phyloP scores from a whole-genome alignment of 2,797 vertebrate species.

The Taeniopygia guttata region DNA sequence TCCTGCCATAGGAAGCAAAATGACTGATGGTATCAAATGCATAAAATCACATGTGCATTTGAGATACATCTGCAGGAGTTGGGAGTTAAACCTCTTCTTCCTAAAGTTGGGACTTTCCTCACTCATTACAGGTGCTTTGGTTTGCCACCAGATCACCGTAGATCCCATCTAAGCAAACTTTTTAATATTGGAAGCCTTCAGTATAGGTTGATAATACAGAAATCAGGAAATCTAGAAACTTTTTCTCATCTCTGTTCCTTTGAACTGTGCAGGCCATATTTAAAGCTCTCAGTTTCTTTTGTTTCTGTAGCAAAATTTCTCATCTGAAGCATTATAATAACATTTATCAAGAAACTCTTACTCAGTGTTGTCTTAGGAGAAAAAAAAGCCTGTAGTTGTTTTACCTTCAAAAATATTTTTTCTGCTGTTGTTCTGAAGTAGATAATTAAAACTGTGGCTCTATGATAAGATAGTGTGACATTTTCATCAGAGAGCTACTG shows the following conservation, averaged over 20 bases:
- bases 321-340: not conserved
- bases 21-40: not conserved
- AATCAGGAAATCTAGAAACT: not conserved
- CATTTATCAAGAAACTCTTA: not conserved
- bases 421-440: not conserved
- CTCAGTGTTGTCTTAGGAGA: not conserved
- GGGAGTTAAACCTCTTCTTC: not conserved
- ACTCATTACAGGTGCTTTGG: rapidly evolving
- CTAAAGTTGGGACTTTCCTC: not conserved
- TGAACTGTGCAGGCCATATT: not conserved
- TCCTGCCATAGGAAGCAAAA: not conserved
- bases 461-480: not conserved
- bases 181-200: not conserved
- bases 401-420: not conserved
- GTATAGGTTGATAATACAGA: not conserved
- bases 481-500: not conserved
- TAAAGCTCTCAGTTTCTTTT: not conserved
- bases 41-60: not conserved
- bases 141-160: not conserved
- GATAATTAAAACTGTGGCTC: not conserved
- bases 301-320: not conserved
- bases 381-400: not conserved
- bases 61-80: rapidly evolving
- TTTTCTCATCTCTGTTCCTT: not conserved
- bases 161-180: not conserved